Base-by-base conservation (phyloP, 2,797 vertebrate species). In the Macropodus opercularis region DNA sequence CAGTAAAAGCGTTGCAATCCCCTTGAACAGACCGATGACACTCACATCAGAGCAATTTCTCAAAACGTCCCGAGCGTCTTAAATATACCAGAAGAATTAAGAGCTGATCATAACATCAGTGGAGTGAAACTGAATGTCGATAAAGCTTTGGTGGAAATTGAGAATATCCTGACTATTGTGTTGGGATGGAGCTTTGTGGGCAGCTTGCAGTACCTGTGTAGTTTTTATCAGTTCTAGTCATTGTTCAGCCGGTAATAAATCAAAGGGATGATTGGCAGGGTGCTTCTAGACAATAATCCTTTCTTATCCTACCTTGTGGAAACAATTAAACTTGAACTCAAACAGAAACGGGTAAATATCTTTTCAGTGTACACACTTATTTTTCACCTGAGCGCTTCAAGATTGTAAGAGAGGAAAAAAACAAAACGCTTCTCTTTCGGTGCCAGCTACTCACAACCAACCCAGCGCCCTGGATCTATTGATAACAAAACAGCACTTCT, bases 11-110 rank as follows among this genome's bases (percentile, higher is more conserved):
- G 75, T 38, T 77, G 83, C 79, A 87, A 84, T 59, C 56, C 61
- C 56, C 72, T 81, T 80, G 57, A 84, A 86, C 61, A 75, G 66
- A 84, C 75, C 79, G 66, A 61, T 59, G 66, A 81, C 61, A 59
- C 69, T 72, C 58, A 67, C 66, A 70, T 72, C 53, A 79, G 69
- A 52, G 72, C 36, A 24, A 72, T 68, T 77, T 81, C 52, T 74
- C 56, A 36, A 54, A 21, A 54, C 63, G 52, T 49, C 34, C 36
- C 48, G 53, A 38, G 52, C 41, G 36, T 36, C 56, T 68, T 34
- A 52, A 48, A 41, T 62, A 35, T 48, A 26, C 57, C 19, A 52
- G 38, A 13, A 47, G 48, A 63, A 26, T 39, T 69, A 4, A 63
- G 27, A 12, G 58, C 40, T 23, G 36, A 71, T 66, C 35, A 51